Conservation (phyloP, 2,888 invertebrate genomes). For the Mesochorus sp. region DNA sequence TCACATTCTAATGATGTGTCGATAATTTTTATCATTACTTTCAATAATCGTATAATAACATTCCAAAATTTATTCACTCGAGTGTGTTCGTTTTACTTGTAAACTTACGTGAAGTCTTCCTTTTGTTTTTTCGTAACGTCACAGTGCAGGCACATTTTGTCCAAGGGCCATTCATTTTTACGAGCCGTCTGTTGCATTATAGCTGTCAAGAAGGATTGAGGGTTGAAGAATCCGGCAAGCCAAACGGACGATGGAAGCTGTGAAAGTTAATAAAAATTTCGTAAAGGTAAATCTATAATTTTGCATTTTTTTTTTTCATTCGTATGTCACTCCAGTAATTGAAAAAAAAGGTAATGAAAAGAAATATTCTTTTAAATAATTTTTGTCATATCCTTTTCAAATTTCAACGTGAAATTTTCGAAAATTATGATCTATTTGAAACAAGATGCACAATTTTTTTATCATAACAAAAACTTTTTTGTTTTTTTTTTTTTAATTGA, state of each 20-base stretch:
- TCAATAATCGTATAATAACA: not conserved
- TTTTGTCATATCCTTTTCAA: no score
- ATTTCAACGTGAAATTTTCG: no score
- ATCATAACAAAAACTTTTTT: no score
- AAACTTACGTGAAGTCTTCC: constrained; percentile 90
- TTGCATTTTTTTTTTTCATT: not conserved
- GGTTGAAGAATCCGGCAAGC: constrained; percentile 98
- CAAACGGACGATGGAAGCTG: constrained; percentile 93
- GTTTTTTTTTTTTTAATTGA: no score
- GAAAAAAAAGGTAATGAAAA: no score
- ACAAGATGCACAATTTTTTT: no score
- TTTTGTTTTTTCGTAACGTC: constrained; percentile 95
- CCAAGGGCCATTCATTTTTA: constrained; percentile 97
- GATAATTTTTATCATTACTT: no score
- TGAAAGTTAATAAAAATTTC: not conserved
- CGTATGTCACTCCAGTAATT: no score
- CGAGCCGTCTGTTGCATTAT: constrained; percentile 99
- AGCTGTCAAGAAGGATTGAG: constrained; percentile 97
- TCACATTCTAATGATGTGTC: no score
- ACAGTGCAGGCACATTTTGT: constrained; percentile 97
- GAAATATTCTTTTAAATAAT: no score
- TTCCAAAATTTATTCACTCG: not conserved
- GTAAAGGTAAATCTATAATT: not conserved
- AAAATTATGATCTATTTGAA: no score
- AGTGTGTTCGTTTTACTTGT: not conserved